These are phyloP conservation scores for Leguminivora glycinivorella DNA, from an alignment of 1,140 invertebrate species.

Conservation along the genomic window DNA sequence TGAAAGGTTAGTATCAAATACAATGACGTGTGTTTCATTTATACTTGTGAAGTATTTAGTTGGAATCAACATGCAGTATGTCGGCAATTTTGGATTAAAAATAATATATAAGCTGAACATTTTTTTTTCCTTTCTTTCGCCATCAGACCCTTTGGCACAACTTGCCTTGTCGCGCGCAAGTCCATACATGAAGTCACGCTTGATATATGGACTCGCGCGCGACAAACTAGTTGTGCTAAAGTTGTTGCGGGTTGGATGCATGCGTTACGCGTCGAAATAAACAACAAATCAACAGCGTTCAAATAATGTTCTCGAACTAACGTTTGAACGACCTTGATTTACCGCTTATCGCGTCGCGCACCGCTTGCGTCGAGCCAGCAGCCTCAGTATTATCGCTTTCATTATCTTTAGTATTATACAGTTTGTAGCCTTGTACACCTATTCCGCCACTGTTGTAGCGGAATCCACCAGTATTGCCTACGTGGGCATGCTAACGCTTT, in stretches of 20 bases:
- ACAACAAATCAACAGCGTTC: too few species aligned
- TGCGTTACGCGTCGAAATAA: too few species aligned
- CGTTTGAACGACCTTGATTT: too few species aligned
- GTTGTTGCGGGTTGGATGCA: too few species aligned
- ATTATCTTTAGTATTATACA: slow-evolving; percentile 53
- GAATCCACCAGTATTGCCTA: slow-evolving; percentile 60
- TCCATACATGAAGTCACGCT: too few species aligned
- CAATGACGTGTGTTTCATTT: neutral
- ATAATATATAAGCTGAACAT: slow-evolving; percentile 38
- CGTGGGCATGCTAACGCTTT: slow-evolving; percentile 72
- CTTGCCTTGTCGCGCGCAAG: too few species aligned
- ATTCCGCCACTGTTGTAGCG: slow-evolving; percentile 32
- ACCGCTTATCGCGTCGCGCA: too few species aligned
- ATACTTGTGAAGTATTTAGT: slow-evolving; percentile 4
- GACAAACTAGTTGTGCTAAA: too few species aligned
- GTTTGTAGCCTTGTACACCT: slow-evolving; percentile 32
- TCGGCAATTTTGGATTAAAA: slow-evolving; percentile 35
- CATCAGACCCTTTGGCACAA: too few species aligned
- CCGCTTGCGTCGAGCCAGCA: too few species aligned
- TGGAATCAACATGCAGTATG: neutral
- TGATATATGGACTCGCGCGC: too few species aligned
- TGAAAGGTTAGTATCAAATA: slow-evolving; percentile 90
- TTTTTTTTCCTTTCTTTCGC: slow-evolving; percentile 44
- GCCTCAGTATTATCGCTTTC: slow-evolving; percentile 63
- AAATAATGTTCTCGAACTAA: too few species aligned